Evolutionary conservation across 2,113 vertebrate genomes (phyloP), one percentile per base, ranked within the genome.

Genomic region (Camelus dromedarius): DNA sequence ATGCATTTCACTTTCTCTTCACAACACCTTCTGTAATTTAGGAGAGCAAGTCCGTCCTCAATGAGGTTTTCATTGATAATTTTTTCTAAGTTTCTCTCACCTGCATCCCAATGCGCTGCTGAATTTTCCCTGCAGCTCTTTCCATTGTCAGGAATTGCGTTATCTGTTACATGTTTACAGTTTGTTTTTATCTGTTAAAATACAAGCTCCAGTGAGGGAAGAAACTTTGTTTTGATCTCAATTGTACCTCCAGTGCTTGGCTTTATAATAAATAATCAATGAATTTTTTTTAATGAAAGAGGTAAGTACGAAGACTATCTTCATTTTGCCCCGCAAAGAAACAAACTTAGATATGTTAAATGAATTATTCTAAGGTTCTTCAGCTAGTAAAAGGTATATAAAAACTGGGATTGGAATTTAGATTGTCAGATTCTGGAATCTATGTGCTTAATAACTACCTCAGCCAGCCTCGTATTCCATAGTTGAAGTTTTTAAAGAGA

Each of bases 1-100:
- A 52, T 91, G 89, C 56, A 64, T 56, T 88, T 96, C 12, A 54
- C 66, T 85, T 94, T 76, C 64, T 75, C 26, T 69, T 92, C 13
- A 66, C 32, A 94, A 50, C 1, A 38, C 30, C 42, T 30, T 76
- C 38, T 89, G 32, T 56, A 66, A 18, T 42, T 48, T 56, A 46
- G 15, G 50, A 87, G 26, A 38, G 75, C 10, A 80, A 79, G 64
- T 97, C 69, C 69, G 5, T 94, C 22, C n/a, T 80, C 20, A 24
- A 13, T 72, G 76, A 90, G 20, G 35, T 19, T 42, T 46, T 97
- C 91, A 77, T 70, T 76, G 24, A 54, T 54, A 52, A 72, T 64
- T 76, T 52, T 81, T 83, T 91, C 42, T 70, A n/a, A 50, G 20
- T 1, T 54, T 73, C 35, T 79, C 14, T 11, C n/a, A 92, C n/a